phyloP scores from a whole-genome alignment of 35 echinoderm and acorn worm species.

The Lytechinus variegatus region DNA sequence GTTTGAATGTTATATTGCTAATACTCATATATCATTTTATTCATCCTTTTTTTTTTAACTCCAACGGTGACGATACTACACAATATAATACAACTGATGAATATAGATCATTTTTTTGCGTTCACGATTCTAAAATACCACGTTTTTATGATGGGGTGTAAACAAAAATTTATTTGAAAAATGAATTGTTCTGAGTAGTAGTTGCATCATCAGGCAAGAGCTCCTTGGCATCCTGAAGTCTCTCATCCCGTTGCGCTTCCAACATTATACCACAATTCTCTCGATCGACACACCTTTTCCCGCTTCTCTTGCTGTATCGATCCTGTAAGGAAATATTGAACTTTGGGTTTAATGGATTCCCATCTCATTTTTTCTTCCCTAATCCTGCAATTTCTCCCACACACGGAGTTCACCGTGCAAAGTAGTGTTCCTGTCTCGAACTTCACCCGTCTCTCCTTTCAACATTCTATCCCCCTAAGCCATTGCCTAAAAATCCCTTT shows the following conservation, averaged over 20 bases:
- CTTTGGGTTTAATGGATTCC: constrained; percentile 6
- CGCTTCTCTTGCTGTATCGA: not conserved
- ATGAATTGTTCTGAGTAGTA: too few species aligned
- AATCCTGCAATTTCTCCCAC: constrained; percentile 17
- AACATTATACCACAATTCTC: not conserved
- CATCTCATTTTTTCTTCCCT: not conserved
- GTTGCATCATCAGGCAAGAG: too few species aligned
- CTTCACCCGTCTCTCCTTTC: not conserved
- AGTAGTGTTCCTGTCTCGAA: not conserved
- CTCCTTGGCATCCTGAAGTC: too few species aligned
- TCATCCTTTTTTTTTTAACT: too few species aligned
- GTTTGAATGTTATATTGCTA: too few species aligned
- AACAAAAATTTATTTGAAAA: not conserved
- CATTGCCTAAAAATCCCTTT: constrained; percentile 9
- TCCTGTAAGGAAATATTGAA: constrained; percentile 1
- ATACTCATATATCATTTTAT: too few species aligned
- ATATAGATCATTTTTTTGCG: not conserved
- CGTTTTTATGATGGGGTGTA: not conserved
- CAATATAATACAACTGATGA: not conserved
- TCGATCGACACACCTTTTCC: not conserved
- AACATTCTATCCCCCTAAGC: constrained; percentile 8
- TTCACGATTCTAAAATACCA: not conserved
- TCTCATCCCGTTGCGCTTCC: too few species aligned
- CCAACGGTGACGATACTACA: not conserved
- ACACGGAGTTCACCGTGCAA: not conserved